Percentiles rank a stretch among this genome's conserved stretches.
Evolutionary conservation across 2,797 vertebrate genomes (phyloP).

Genomic region (Gallinago stenura): DNA sequence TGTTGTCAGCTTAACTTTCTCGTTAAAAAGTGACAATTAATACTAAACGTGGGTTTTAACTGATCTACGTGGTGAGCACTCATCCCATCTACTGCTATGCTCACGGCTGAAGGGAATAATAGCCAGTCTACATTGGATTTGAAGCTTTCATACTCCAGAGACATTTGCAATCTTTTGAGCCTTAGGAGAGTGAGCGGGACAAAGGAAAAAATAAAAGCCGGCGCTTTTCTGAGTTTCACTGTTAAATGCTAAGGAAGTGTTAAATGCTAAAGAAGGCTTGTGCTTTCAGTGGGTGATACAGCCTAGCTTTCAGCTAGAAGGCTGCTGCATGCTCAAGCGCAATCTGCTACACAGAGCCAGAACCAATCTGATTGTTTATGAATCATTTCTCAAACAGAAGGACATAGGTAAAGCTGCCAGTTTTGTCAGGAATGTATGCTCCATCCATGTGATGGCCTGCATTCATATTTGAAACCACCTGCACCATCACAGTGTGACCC

Average conservation of each 20-base stretch:
- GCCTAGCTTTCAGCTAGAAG: background rate
- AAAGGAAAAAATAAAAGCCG: constrained; percentile 33
- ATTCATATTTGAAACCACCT: background rate
- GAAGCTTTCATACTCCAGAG: constrained; percentile 16
- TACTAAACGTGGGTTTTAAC: background rate
- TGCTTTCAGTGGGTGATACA: constrained; percentile 13
- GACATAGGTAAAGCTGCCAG: background rate
- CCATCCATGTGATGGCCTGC: background rate
- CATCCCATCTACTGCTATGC: background rate
- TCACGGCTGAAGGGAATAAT: background rate
- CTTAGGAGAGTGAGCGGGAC: background rate
- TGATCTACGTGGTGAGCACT: background rate
- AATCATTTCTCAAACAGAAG: constrained; percentile 38
- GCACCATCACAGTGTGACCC: background rate
- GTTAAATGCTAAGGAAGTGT: constrained; percentile 30
- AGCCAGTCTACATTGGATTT: background rate
- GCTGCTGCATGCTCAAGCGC: background rate
- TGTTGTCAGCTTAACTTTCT: background rate
- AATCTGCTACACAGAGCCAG: constrained; percentile 25
- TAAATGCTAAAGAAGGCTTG: constrained; percentile 22
- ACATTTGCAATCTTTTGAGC: constrained; percentile 28
- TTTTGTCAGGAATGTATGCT: background rate
- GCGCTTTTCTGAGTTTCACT: background rate
- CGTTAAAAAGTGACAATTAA: background rate
- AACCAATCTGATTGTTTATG: constrained; percentile 37